Percentiles rank a stretch among this genome's conserved stretches.
phyloP scores from a whole-genome alignment of 2,888 invertebrate genomes.

The Heteropelma amictum region DNA sequence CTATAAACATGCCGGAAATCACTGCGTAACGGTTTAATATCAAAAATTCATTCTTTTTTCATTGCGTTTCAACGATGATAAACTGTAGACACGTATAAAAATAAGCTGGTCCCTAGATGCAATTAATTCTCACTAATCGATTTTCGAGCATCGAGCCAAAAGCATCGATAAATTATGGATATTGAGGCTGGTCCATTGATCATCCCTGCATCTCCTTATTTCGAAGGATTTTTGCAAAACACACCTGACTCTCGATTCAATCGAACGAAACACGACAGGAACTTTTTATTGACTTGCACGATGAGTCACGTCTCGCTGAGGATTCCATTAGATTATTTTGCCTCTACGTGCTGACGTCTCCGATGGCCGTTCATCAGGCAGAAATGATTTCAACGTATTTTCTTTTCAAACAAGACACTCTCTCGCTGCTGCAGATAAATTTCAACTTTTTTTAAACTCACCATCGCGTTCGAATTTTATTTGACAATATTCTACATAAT shows the following conservation, averaged over 20 bases:
- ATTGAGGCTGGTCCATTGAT: neutral
- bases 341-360: conserved; percentile 31
- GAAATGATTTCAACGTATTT: neutral
- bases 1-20: no score
- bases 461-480: no score
- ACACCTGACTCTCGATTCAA: conserved; percentile 11
- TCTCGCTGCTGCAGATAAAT: neutral
- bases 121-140: no score
- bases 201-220: neutral
- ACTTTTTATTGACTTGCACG: conserved; percentile 29
- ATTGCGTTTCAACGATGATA: no score
- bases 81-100: no score
- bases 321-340: conserved; percentile 37
- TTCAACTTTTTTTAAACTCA: no score
- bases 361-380: conserved; percentile 16
- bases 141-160: no score
- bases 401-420: no score
- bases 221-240: conserved; percentile 1
- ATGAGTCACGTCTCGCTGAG: conserved; percentile 26
- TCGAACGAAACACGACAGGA: conserved; percentile 17
- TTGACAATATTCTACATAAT: neutral
- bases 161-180: neutral
- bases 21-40: no score
- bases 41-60: no score
- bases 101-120: no score